Conservation (phyloP, 2,113 vertebrate species). For the Bambusicola thoracicus region DNA sequence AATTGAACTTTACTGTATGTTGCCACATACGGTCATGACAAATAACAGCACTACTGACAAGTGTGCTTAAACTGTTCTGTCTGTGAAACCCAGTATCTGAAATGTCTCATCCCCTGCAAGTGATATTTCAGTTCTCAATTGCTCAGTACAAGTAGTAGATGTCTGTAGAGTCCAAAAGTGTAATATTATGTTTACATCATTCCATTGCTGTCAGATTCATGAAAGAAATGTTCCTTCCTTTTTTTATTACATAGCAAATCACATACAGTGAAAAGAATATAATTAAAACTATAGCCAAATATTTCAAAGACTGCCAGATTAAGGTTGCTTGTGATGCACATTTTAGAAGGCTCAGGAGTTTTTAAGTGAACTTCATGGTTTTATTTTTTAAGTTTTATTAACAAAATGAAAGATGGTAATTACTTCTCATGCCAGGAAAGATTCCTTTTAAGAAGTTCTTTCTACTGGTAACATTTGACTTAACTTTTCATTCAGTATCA, state of each 20-base stretch:
- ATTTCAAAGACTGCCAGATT: neutral
- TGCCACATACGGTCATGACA: neutral
- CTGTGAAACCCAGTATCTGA: neutral
- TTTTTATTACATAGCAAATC: neutral
- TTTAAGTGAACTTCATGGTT: neutral
- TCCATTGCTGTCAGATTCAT: neutral
- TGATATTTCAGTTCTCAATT: neutral
- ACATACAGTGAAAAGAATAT: neutral
- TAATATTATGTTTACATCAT: neutral
- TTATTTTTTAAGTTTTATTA: neutral
- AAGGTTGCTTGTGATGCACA: neutral
- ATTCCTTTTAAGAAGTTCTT: neutral
- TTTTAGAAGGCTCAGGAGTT: neutral
- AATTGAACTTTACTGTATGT: neutral
- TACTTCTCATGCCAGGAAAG: neutral
- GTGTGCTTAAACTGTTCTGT: neutral
- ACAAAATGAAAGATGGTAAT: neutral
- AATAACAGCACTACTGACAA: neutral
- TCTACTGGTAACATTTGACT: neutral
- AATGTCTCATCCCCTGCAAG: neutral
- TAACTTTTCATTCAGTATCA: neutral
- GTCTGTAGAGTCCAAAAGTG: neutral
- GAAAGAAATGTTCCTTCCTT: neutral
- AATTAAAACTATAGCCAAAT: neutral
- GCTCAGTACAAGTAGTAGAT: neutral